Evolutionary conservation across 2,797 vertebrate species (phyloP), one percentile per base, ranked within the genome.

Genomic region (Phalloptychus januarius): DNA sequence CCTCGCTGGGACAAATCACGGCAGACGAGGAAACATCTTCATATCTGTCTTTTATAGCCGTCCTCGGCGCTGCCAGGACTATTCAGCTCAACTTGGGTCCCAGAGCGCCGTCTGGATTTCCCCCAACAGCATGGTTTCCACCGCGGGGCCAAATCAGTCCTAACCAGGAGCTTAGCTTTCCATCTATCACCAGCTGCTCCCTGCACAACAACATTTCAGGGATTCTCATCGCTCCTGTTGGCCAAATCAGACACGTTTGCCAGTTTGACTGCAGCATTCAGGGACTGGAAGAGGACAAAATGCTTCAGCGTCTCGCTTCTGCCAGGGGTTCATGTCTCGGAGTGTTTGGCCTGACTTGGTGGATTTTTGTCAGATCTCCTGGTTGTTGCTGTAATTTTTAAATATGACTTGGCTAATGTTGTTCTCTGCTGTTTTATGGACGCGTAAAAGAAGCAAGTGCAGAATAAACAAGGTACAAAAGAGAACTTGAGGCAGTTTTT

Each of bases 181-280:
- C 85, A 80, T 90, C 91, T 81, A 87, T 86, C 81, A 84, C 70
- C 31, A 83, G 86, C 81, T 75, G 75, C 79, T 89, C 79, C 79
- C 85, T 79, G 88, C 90, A 83, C 79, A 91, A 88, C 88, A 87
- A 85, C 89, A 90, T 91, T 87, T 89, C 82, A 88, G 85, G 85
- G 90, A 91, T 92, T 91, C 83, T 91, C 89, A 87, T 77, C 3
- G 77, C 76, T 72, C 46, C 80, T 4, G 73, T 80, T 87, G 33
- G 87, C 88, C 89, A 84, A 78, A 56, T 18, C 63, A 15, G 15
- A 5, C 75, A 25, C 58, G 46, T 84, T 77, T 78, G 87, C 86
- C 86, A 88, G 85, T 80, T 85, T 85, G 87, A 89, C 80, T 13
- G 23, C 0, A 36, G 70, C 65, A 79, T 79, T 71, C 50, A 86